phyloP scores from a whole-genome alignment of 2,888 invertebrate genomes.

The Epicampocera succincta region DNA sequence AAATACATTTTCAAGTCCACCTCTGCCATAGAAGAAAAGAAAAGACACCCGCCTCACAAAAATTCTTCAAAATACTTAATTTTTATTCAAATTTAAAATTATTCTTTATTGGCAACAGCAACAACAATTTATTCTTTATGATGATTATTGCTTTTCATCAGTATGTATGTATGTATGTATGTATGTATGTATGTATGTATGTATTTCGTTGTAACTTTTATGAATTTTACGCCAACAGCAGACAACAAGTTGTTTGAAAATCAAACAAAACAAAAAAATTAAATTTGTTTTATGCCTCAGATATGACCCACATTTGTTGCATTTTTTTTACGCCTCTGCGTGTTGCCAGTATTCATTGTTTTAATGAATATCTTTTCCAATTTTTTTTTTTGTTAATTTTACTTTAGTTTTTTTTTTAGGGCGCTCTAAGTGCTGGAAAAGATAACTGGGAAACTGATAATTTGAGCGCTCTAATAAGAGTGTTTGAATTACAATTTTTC shows the following conservation, averaged over 20 bases:
- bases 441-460: background rate
- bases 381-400: constrained; percentile 20
- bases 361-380: constrained; percentile 7
- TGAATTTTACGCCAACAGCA: constrained; percentile 28
- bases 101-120: constrained; percentile 22
- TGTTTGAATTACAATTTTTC: no score
- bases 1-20: constrained; percentile 13
- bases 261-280: constrained; percentile 4
- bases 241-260: constrained; percentile 30
- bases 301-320: constrained; percentile 56
- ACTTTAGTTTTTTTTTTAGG: constrained; percentile 10
- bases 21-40: background rate
- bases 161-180: background rate
- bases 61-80: constrained; percentile 33
- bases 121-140: constrained; percentile 1
- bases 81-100: constrained; percentile 27
- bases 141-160: no score
- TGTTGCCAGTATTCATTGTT: constrained; percentile 3
- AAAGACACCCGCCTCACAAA: constrained; percentile 18
- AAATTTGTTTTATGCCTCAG: constrained; percentile 60
- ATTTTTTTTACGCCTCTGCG: constrained; percentile 35
- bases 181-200: background rate
- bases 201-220: constrained; percentile 31
- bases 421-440: background rate
- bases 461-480: no score